These are phyloP conservation scores for Atherinosoma microstoma DNA, from an alignment of 2,797 vertebrate species.

Conservation along the genomic window DNA sequence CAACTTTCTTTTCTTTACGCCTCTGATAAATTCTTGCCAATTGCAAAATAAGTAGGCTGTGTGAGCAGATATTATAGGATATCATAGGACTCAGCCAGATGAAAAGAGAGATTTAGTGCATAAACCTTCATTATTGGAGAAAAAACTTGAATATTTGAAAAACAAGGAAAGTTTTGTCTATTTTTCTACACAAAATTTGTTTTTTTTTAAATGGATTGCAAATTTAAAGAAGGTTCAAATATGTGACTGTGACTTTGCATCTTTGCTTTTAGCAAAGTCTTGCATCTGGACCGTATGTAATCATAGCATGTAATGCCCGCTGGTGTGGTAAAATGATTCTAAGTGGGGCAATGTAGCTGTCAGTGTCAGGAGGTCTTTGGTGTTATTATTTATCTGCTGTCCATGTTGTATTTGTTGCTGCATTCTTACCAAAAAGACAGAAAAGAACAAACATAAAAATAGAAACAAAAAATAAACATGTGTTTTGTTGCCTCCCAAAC, in stretches of 20 bases:
- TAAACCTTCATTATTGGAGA: neutral
- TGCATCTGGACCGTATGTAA: slow-evolving; percentile 43
- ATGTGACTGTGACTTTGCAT: slow-evolving; percentile 21
- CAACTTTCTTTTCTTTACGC: neutral
- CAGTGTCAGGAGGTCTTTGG: slow-evolving; percentile 18
- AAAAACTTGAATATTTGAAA: neutral
- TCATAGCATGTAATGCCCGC: slow-evolving; percentile 20
- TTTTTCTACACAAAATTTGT: neutral
- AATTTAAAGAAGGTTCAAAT: neutral
- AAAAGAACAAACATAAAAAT: too few relatives aligned
- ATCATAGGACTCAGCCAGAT: neutral
- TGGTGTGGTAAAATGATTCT: slow-evolving; percentile 16
- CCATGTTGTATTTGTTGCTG: too few relatives aligned
- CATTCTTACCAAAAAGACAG: too few relatives aligned
- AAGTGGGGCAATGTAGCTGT: slow-evolving; percentile 14
- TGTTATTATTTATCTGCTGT: neutral
- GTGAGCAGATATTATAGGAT: neutral
- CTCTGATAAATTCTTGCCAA: neutral
- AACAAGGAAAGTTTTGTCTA: neutral
- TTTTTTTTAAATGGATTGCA: neutral
- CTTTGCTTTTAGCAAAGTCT: slow-evolving; percentile 38
- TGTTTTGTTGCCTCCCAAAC: too few relatives aligned
- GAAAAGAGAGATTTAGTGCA: slow-evolving; percentile 11
- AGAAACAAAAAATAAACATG: too few relatives aligned
- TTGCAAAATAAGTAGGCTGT: neutral